These are phyloP conservation scores for Elephantulus edwardii DNA, from an alignment of 2,113 vertebrate genomes.

Conservation along the genomic window DNA sequence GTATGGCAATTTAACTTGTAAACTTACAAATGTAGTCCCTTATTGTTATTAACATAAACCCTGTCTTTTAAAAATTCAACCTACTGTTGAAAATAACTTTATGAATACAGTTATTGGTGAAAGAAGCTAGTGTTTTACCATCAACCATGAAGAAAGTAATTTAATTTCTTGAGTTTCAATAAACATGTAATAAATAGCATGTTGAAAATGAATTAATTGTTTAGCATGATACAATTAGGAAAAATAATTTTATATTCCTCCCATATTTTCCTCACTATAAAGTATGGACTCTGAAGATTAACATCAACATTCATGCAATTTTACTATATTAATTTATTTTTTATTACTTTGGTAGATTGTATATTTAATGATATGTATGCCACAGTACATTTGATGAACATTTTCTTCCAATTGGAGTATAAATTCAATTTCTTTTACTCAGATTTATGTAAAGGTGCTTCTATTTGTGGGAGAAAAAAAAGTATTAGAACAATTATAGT, in stretches of 20 bases:
- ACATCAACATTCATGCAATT: not conserved
- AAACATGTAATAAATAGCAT: not conserved
- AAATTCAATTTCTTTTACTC: not conserved
- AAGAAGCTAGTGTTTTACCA: not conserved
- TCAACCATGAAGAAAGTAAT: slow-evolving; percentile 10
- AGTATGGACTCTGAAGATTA: not conserved
- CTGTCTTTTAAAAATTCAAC: not conserved
- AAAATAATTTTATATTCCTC: not conserved
- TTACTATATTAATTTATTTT: not conserved
- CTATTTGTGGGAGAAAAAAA: not conserved
- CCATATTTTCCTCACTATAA: not conserved
- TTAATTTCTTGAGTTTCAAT: not conserved
- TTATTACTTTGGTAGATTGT: not conserved
- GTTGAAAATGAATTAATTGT: not conserved
- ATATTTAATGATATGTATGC: not conserved
- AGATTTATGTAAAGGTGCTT: not conserved
- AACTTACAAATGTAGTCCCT: not conserved
- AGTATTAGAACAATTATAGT: not conserved
- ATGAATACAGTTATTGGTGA: not conserved
- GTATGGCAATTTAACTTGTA: not conserved
- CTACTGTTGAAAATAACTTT: not conserved
- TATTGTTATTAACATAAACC: not conserved
- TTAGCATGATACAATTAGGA: not conserved
- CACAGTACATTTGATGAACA: slow-evolving; percentile 13
- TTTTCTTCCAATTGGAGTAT: not conserved